These are phyloP conservation scores for Thalassophryne amazonica DNA, from an alignment of 2,797 vertebrate species.

Conservation along the genomic window DNA sequence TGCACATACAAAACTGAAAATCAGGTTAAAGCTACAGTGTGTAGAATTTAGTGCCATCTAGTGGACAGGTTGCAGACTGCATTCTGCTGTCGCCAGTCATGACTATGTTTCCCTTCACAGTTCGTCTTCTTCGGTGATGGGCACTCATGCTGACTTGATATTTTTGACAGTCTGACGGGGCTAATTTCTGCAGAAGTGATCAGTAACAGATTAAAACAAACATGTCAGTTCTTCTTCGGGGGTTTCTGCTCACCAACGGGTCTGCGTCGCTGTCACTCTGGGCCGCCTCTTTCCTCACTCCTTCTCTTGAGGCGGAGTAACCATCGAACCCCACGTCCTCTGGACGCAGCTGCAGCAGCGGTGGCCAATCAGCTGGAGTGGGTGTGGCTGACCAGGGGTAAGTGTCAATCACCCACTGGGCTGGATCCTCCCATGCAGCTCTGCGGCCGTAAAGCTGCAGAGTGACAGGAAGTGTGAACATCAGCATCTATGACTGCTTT, in stretches of 20 bases:
- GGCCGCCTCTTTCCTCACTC: constrained; percentile 85
- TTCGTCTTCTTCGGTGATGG: too few relatives aligned
- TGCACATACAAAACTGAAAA: too few relatives aligned
- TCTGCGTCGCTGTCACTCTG: constrained; percentile 91
- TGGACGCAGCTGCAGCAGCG: constrained; percentile 91
- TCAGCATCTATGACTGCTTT: too few relatives aligned
- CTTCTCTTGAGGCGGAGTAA: constrained; percentile 87
- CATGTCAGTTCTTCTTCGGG: not conserved
- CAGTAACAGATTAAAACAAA: too few relatives aligned
- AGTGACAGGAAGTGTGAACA: not conserved
- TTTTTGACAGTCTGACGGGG: not conserved
- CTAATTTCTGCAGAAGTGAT: not conserved
- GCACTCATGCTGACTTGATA: too few relatives aligned
- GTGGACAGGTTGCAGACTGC: too few relatives aligned
- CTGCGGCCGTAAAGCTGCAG: constrained; percentile 90
- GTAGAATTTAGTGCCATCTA: too few relatives aligned
- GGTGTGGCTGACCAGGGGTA: constrained; percentile 90
- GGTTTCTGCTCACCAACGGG: constrained; percentile 85
- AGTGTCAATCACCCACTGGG: constrained; percentile 94
- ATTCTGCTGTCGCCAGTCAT: too few relatives aligned
- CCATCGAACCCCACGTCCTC: constrained; percentile 98
- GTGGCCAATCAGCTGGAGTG: constrained; percentile 90
- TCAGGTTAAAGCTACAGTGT: too few relatives aligned
- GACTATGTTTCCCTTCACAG: too few relatives aligned
- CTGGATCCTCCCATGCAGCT: constrained; percentile 93